Evolutionary conservation across 2,888 invertebrate species (phyloP).

Genomic region (Acanthoscelides obtectus): DNA sequence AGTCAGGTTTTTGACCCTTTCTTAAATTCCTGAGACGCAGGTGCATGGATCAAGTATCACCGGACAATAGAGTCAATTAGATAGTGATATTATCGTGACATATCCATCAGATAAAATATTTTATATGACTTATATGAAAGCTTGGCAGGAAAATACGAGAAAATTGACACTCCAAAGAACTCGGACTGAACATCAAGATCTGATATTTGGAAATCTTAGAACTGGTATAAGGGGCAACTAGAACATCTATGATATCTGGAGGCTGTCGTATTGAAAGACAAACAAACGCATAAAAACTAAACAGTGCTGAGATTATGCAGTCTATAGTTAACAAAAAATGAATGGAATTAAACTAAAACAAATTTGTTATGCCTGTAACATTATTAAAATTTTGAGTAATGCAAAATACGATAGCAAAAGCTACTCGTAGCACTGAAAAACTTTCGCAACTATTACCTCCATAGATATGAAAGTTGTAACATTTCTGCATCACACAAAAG

Average conservation of each 20-base stretch:
- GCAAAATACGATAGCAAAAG: background rate
- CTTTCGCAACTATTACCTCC: background rate
- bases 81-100: background rate
- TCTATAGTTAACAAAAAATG: too few relatives aligned
- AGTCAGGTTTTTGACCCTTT: background rate
- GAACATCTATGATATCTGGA: too few relatives aligned
- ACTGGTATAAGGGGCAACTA: too few relatives aligned
- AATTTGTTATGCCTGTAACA: background rate
- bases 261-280: too few relatives aligned
- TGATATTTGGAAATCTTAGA: too few relatives aligned
- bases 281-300: too few relatives aligned
- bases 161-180: too few relatives aligned
- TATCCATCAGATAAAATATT: background rate
- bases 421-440: background rate
- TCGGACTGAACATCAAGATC: too few relatives aligned
- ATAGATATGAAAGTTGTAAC: background rate
- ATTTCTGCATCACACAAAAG: background rate
- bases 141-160: too few relatives aligned
- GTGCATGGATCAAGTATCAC: background rate
- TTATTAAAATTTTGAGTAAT: background rate
- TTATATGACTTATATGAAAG: background rate
- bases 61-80: background rate
- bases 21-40: background rate
- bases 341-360: too few relatives aligned
- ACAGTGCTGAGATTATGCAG: too few relatives aligned